Conservation (phyloP, 2,797 vertebrate species). For the Harpagifer antarcticus region DNA sequence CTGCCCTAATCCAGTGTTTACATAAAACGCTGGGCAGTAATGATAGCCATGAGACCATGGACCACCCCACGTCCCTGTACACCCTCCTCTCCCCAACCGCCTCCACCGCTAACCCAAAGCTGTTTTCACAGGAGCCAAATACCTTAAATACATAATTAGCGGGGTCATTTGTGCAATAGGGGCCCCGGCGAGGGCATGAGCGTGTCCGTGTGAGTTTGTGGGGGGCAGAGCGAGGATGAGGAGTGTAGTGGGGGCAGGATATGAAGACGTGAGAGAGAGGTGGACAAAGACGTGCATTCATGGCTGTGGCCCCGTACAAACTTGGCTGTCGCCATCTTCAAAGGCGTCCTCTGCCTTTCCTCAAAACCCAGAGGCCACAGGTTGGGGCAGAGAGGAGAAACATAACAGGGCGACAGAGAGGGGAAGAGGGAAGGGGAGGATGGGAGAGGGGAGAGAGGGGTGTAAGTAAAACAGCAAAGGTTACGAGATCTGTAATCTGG, state of each 20-base stretch:
- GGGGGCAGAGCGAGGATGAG: constrained; percentile 57
- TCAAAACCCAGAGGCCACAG: constrained; percentile 81
- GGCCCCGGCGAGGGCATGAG: constrained; percentile 70
- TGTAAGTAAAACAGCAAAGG: constrained; percentile 65
- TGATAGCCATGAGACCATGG: constrained; percentile 81
- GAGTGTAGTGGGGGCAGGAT: constrained; percentile 60
- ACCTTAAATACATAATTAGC: constrained; percentile 87
- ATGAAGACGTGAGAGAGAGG: constrained; percentile 71
- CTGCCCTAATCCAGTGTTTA: constrained; percentile 80
- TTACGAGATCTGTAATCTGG: constrained; percentile 69
- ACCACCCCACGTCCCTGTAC: constrained; percentile 69
- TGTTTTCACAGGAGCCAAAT: constrained; percentile 86
- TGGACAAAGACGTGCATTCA: constrained; percentile 82
- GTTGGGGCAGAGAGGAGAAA: constrained; percentile 71
- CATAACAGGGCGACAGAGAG: constrained; percentile 67
- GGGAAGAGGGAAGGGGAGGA: constrained; percentile 50
- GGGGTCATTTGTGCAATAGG: constrained; percentile 79
- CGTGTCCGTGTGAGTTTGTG: constrained; percentile 65
- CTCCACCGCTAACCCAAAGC: constrained; percentile 77
- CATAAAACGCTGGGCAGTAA: constrained; percentile 77
- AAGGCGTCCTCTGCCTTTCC: constrained; percentile 83
- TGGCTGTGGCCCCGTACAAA: constrained; percentile 75
- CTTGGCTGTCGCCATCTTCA: constrained; percentile 79
- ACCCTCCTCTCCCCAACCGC: constrained; percentile 40
- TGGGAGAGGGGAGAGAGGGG: constrained; percentile 36